Conservation (phyloP, 2,113 vertebrate genomes). For the Romanogobio albipinnatus region DNA sequence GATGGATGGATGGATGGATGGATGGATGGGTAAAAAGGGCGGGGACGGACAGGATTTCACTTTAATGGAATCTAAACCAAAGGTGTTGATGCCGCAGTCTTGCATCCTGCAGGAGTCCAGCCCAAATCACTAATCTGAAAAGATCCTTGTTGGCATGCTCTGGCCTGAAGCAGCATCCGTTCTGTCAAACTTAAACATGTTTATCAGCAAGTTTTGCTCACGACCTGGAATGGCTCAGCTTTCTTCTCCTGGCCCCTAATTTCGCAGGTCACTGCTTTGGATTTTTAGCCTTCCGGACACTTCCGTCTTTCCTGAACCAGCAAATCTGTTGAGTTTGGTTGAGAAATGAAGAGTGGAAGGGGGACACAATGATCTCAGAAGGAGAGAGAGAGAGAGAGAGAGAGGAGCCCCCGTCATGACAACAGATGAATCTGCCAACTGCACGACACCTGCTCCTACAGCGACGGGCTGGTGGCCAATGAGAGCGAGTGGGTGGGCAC, state of each 20-base stretch:
- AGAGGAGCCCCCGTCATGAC: constrained; percentile 49
- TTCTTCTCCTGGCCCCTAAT: constrained; percentile 16
- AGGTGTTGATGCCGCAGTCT: not conserved
- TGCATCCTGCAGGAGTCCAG: not conserved
- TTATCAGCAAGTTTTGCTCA: constrained; percentile 43
- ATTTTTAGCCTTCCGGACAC: constrained; percentile 6
- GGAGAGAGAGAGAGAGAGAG: constrained; percentile 15
- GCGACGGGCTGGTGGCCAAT: constrained; percentile 52
- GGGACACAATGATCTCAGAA: constrained; percentile 36
- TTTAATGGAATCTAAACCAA: not conserved
- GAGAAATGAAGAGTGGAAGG: constrained; percentile 22
- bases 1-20: not conserved
- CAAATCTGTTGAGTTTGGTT: constrained; percentile 1
- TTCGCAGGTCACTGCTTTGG: constrained; percentile 46
- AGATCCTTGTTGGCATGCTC: not conserved
- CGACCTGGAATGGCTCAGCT: constrained; percentile 21
- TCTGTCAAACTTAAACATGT: constrained; percentile 10
- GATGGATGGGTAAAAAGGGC: not conserved
- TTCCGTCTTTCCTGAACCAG: constrained; percentile 23
- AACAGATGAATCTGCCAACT: constrained; percentile 52
- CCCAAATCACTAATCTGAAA: not conserved
- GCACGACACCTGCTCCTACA: constrained; percentile 44
- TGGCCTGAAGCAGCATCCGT: not conserved
- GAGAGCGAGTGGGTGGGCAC: constrained; percentile 51
- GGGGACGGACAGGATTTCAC: not conserved